These are phyloP conservation scores for Paraplagusia blochii DNA, from an alignment of 2,113 vertebrate genomes.

Conservation along the genomic window DNA sequence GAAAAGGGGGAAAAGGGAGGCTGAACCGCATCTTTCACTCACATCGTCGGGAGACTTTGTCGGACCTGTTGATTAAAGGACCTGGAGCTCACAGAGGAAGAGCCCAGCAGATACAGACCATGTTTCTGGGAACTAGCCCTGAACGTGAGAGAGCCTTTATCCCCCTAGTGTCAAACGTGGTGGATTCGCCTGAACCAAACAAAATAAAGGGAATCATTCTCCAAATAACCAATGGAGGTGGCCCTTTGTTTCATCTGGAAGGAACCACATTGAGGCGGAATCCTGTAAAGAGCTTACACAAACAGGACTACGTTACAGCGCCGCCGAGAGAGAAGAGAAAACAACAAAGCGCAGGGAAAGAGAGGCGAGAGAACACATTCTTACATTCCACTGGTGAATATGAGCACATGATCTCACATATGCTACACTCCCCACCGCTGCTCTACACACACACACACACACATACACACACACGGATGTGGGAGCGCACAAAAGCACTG, in stretches of 20 bases:
- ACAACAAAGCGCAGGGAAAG: constrained; percentile 51
- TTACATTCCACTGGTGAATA: constrained; percentile 75
- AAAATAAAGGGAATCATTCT: constrained; percentile 70
- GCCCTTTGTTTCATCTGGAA: constrained; percentile 75
- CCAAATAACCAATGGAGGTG: constrained; percentile 64
- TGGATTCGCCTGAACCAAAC: constrained; percentile 66
- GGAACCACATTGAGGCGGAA: constrained; percentile 40
- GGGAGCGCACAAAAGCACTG: constrained; percentile 66
- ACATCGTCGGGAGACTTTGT: constrained; percentile 61
- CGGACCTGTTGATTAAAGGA: constrained; percentile 68
- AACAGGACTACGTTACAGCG: constrained; percentile 60
- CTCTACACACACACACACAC: constrained; percentile 38
- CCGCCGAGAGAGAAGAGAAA: constrained; percentile 67
- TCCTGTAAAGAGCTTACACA: constrained; percentile 71
- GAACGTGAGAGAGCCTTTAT: constrained; percentile 51
- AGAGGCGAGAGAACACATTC: constrained; percentile 40
- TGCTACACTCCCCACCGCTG: constrained; percentile 43
- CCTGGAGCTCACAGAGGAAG: constrained; percentile 63
- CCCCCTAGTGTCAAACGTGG: constrained; percentile 62
- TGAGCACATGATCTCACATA: constrained; percentile 76
- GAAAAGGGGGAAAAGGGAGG: constrained; percentile 34
- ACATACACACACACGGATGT: constrained; percentile 52
- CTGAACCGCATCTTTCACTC: constrained; percentile 74
- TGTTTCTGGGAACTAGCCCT: constrained; percentile 67
- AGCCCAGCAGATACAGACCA: constrained; percentile 51